Evolutionary conservation across 2,797 vertebrate species (phyloP).

Genomic region (Sebastes wilsoni): DNA sequence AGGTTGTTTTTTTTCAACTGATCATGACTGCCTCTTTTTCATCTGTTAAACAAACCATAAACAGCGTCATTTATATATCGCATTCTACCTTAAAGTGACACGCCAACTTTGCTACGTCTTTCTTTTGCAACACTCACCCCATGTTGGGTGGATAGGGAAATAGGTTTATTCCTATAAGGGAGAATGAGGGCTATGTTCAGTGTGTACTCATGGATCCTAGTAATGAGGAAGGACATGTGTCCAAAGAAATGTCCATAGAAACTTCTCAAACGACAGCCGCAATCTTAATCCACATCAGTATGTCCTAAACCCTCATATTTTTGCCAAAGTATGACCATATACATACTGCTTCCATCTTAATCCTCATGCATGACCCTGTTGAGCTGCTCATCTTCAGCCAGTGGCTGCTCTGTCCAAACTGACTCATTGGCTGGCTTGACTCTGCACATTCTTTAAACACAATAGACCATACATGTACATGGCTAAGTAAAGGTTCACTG

Average conservation of each 20-base stretch:
- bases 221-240: neutral
- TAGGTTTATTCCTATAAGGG: neutral
- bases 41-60: neutral
- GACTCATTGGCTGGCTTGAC: neutral
- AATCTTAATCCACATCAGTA: slow-evolving; percentile 33
- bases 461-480: too few relatives aligned
- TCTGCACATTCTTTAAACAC: neutral
- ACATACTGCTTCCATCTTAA: slow-evolving; percentile 17
- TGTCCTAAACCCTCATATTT: slow-evolving; percentile 16
- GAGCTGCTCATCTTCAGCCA: neutral
- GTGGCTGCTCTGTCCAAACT: neutral
- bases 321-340: slow-evolving; percentile 20
- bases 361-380: slow-evolving; percentile 1
- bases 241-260: slow-evolving; percentile 15
- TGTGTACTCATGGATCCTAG: neutral
- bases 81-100: neutral
- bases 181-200: neutral
- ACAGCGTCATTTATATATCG: neutral
- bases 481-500: too few relatives aligned
- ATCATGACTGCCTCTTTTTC: neutral
- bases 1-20: neutral
- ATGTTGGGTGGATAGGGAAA: neutral
- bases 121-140: neutral
- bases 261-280: slow-evolving; percentile 9
- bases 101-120: neutral